A percentile compares a stretch with the other conserved stretches of the same genome.
These are phyloP conservation scores for Erethizon dorsatum DNA, from an alignment of 2,797 vertebrate species.

Conservation along the genomic window DNA sequence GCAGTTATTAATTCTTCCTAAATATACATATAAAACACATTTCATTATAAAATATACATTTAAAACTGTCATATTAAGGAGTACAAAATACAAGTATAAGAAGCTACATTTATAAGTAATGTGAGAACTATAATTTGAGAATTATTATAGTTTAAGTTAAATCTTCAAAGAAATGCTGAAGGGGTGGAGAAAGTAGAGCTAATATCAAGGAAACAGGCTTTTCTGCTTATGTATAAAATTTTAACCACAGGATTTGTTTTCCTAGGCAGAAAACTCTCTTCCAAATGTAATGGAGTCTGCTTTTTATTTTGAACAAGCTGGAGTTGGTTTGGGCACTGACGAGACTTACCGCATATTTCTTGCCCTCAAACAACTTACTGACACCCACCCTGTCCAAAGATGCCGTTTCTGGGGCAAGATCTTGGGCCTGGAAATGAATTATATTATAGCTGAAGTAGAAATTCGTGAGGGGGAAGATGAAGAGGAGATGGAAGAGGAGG, in stretches of 20 bases:
- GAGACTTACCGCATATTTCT: constrained; percentile 95
- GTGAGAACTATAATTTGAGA: neutral
- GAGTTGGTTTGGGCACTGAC: constrained; percentile 93
- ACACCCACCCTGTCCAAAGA: constrained; percentile 89
- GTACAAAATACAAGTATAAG: neutral
- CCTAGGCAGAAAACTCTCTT: constrained; percentile 90
- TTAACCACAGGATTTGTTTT: constrained; percentile 77
- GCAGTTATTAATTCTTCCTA: constrained; percentile 32
- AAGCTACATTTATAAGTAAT: constrained; percentile 18
- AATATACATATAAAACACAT: neutral
- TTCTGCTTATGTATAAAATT: neutral
- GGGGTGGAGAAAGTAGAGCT: neutral
- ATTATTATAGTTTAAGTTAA: constrained; percentile 20
- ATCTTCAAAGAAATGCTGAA: constrained; percentile 14
- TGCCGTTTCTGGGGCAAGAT: constrained; percentile 98
- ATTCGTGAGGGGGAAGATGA: constrained; percentile 88
- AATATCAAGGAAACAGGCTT: neutral
- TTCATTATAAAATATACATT: neutral
- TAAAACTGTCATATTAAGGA: neutral
- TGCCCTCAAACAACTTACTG: constrained; percentile 94
- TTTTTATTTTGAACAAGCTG: constrained; percentile 96
- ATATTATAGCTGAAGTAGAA: constrained; percentile 93
- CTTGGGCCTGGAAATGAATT: constrained; percentile 93
- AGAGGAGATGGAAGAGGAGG: constrained; percentile 87
- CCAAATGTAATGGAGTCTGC: constrained; percentile 94